These are phyloP conservation scores for Sarcophaga subvicina DNA, from an alignment of 2,888 invertebrate species.

Conservation along the genomic window DNA sequence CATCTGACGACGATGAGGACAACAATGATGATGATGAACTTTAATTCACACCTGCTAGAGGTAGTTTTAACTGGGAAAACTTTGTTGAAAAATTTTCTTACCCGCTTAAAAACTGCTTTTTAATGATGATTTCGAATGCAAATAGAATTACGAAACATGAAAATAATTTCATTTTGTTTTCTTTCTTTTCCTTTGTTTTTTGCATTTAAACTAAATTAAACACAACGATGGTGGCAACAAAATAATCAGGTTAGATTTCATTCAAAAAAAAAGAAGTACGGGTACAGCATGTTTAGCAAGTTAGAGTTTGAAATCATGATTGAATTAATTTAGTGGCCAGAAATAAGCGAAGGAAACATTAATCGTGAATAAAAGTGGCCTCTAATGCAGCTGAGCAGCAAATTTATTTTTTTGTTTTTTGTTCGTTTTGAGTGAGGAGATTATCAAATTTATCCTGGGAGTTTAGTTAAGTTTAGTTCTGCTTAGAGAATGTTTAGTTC, in stretches of 20 bases:
- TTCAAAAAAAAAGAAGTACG: too few relatives aligned
- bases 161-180: conserved; percentile 13
- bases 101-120: not conserved
- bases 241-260: too few relatives aligned
- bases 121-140: not conserved
- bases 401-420: too few relatives aligned
- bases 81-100: not conserved
- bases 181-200: not conserved
- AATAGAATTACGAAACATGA: not conserved
- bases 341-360: not conserved
- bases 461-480: too few relatives aligned
- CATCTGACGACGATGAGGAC: conserved; percentile 45
- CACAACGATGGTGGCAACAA: too few relatives aligned
- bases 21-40: conserved; percentile 11
- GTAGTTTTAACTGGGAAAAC: not conserved
- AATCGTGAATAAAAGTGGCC: too few relatives aligned
- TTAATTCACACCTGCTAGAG: not conserved
- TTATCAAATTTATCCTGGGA: too few relatives aligned
- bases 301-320: not conserved
- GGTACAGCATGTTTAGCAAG: not conserved
- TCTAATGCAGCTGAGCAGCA: too few relatives aligned
- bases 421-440: too few relatives aligned
- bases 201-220: not conserved
- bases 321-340: not conserved
- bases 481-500: too few relatives aligned